phyloP scores from a whole-genome alignment of 2,113 vertebrate genomes.

The Podocnemis expansa region DNA sequence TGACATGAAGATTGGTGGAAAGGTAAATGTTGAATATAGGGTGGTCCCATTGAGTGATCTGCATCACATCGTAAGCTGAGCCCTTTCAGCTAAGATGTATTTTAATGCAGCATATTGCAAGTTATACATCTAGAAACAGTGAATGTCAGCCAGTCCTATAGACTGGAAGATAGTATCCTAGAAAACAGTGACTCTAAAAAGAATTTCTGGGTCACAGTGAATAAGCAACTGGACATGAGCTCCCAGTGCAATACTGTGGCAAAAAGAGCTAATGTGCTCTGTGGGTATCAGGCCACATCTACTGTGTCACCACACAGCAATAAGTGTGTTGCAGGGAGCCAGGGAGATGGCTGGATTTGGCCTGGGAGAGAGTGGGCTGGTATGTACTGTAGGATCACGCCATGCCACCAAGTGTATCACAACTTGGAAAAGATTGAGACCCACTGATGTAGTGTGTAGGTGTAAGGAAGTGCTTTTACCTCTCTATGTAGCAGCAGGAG shows the following conservation, averaged over 20 bases:
- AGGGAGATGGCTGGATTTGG: no score
- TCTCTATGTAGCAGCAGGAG: no score
- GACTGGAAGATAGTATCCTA: neutral
- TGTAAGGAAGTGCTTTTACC: neutral
- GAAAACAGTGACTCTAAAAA: neutral
- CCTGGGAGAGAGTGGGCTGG: no score
- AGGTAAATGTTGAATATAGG: neutral
- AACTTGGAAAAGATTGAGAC: no score
- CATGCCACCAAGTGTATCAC: no score
- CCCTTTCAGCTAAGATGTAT: neutral
- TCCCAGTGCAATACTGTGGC: neutral
- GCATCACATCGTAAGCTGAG: neutral
- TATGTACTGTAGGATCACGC: no score
- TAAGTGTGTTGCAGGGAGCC: no score
- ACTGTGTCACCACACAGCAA: no score
- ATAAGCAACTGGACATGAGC: neutral
- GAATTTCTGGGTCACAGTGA: neutral
- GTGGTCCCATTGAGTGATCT: neutral
- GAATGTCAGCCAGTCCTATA: neutral
- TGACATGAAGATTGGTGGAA: neutral
- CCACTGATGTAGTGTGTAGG: neutral
- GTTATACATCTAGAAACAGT: neutral
- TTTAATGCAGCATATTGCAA: neutral
- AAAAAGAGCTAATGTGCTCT: neutral
- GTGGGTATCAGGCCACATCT: no score